phyloP scores from a whole-genome alignment of 2,113 vertebrate genomes.

The Phyllopteryx taeniolatus region DNA sequence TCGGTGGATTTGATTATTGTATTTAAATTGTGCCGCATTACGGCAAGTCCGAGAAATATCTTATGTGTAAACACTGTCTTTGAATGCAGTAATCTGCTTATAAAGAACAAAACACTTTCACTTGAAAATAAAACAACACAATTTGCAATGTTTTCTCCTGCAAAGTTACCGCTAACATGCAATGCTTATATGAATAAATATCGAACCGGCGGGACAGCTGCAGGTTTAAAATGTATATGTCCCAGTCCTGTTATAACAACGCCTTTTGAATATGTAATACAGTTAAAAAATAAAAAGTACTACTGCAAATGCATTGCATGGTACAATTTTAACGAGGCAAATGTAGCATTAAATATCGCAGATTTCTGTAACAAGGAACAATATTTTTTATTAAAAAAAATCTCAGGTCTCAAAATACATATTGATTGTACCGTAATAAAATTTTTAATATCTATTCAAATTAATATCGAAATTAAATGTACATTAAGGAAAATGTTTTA shows the following conservation, averaged over 20 bases:
- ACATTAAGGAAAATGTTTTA: not conserved
- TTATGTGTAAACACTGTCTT: not conserved
- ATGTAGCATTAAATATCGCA: not conserved
- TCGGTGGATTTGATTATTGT: not conserved
- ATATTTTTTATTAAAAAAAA: not conserved
- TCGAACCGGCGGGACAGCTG: not conserved
- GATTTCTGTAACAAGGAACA: conserved; percentile 1
- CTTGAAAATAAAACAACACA: not conserved
- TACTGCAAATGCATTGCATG: not conserved
- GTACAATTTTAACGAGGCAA: conserved; percentile 16
- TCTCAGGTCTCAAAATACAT: not conserved
- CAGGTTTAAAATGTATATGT: conserved; percentile 17
- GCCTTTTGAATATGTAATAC: conserved; percentile 25
- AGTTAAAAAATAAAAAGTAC: conserved; percentile 13
- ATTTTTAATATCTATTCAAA: not conserved
- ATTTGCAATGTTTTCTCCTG: not conserved
- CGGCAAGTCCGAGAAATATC: not conserved
- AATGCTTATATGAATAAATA: conserved; percentile 15
- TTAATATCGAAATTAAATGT: not conserved
- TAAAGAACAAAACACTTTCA: not conserved
- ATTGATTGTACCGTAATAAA: not conserved
- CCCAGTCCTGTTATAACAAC: conserved; percentile 7
- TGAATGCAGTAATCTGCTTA: not conserved
- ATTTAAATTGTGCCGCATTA: not conserved
- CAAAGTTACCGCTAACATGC: not conserved